Evolutionary conservation across 2,113 vertebrate species (phyloP).

Genomic region (Calyptommatus sinebrachiatus): DNA sequence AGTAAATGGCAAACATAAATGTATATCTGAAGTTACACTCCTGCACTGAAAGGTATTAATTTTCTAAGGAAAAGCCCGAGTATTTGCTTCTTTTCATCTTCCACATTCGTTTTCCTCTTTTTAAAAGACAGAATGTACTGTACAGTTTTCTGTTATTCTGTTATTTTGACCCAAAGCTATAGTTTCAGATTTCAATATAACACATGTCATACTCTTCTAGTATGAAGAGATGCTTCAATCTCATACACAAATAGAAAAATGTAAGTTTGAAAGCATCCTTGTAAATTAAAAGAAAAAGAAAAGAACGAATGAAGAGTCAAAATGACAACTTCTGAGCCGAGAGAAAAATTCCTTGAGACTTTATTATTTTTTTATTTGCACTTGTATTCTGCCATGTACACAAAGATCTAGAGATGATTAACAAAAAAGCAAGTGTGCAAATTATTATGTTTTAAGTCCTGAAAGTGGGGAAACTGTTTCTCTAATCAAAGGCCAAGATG

Average conservation of each 20-base stretch:
- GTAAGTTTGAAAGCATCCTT: not conserved
- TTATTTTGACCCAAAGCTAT: not conserved
- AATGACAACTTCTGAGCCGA: not conserved
- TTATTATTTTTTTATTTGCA: not conserved
- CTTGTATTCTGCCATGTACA: no score
- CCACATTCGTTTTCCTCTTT: not conserved
- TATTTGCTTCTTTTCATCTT: not conserved
- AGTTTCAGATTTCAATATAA: not conserved
- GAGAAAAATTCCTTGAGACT: not conserved
- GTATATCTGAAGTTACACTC: not conserved
- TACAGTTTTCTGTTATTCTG: not conserved
- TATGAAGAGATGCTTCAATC: not conserved
- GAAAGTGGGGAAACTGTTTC: no score
- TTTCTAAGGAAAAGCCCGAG: not conserved
- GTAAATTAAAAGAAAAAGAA: not conserved
- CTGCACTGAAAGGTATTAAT: not conserved
- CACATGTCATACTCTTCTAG: not conserved
- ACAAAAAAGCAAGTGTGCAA: no score
- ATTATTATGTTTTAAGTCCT: no score
- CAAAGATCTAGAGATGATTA: no score
- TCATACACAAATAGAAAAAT: not conserved
- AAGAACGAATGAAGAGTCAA: not conserved
- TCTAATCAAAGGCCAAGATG: no score
- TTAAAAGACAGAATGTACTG: fast-evolving
- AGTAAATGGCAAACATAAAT: not conserved